Evolutionary conservation across 2,888 invertebrate species (phyloP).

Genomic region (Hylaea fasciaria): DNA sequence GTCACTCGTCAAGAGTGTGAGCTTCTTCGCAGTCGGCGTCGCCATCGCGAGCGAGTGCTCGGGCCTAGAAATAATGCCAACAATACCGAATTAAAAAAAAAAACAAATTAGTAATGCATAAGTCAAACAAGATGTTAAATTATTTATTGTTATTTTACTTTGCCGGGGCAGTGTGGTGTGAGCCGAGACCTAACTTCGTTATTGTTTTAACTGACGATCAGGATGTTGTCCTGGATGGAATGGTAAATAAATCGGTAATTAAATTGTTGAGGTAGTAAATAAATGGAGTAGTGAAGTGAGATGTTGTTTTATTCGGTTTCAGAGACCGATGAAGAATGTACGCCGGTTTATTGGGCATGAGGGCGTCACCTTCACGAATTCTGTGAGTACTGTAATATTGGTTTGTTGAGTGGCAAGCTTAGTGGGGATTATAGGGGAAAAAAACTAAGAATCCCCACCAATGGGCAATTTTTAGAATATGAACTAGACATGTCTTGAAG

Average conservation of each 20-base stretch:
- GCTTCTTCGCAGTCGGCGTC: conserved; percentile 91
- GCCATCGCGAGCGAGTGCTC: conserved; percentile 91
- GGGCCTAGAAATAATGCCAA: conserved; percentile 90
- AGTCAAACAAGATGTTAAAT: conserved; percentile 67
- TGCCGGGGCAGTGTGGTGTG: conserved; percentile 51
- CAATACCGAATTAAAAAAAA: conserved; percentile 71
- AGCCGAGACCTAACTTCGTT: conserved; percentile 88
- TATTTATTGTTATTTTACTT: conserved; percentile 66
- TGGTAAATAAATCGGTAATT: conserved; percentile 83
- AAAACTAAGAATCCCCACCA: too few relatives aligned
- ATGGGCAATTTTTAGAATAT: too few relatives aligned
- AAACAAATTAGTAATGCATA: conserved; percentile 40
- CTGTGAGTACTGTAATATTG: conserved; percentile 83
- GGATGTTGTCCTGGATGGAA: conserved; percentile 90
- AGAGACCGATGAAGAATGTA: conserved; percentile 89
- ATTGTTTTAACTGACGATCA: conserved; percentile 94
- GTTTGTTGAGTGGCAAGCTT: neutral
- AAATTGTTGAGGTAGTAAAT: conserved; percentile 48
- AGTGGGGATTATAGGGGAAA: too few relatives aligned
- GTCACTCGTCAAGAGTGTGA: conserved; percentile 92
- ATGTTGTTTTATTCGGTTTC: conserved; percentile 63
- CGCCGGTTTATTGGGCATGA: conserved; percentile 84
- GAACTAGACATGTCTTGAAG: too few relatives aligned
- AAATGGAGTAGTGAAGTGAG: conserved; percentile 60
- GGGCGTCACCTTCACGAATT: conserved; percentile 89